Evolutionary conservation across 2,888 invertebrate species (phyloP).

Genomic region (Parnassius mnemosyne): DNA sequence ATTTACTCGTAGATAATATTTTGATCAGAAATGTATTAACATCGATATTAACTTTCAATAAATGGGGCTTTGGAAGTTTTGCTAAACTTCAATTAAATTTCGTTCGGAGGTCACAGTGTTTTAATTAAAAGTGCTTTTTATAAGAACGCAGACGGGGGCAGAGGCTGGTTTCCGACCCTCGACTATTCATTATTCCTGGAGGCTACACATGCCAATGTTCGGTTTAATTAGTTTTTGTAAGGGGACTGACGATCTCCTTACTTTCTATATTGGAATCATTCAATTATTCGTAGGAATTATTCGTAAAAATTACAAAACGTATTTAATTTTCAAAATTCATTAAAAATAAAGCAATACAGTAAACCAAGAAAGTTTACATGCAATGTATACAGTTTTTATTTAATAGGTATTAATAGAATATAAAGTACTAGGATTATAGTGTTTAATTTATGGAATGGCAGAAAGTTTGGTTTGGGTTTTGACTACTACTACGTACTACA

Average conservation of each 20-base stretch:
- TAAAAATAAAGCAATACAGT: too few relatives aligned
- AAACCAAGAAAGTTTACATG: too few relatives aligned
- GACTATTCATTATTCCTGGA: slow-evolving; percentile 63
- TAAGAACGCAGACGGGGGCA: slow-evolving; percentile 35
- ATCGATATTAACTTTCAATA: background rate
- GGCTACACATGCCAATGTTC: slow-evolving; percentile 66
- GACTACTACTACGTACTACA: too few relatives aligned
- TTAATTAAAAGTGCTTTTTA: slow-evolving; percentile 65
- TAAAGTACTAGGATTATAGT: too few relatives aligned
- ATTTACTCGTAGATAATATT: too few relatives aligned
- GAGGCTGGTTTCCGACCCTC: slow-evolving; percentile 41
- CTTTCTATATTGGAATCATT: slow-evolving; percentile 45
- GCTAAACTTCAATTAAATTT: slow-evolving; percentile 52
- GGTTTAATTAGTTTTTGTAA: slow-evolving; percentile 72
- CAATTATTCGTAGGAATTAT: too few relatives aligned
- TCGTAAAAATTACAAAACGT: too few relatives aligned
- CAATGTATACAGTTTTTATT: too few relatives aligned
- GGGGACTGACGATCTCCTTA: slow-evolving; percentile 47
- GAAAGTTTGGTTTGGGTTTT: too few relatives aligned
- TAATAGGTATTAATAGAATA: too few relatives aligned
- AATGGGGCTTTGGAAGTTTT: background rate
- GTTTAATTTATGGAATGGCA: too few relatives aligned
- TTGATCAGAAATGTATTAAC: background rate
- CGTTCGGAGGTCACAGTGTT: slow-evolving; percentile 49
- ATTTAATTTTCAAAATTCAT: too few relatives aligned